A percentile compares a stretch with the other conserved stretches of the same genome.
These are phyloP conservation scores for Drosophila bocki DNA, from an alignment of 1,140 invertebrate genomes.

Conservation along the genomic window DNA sequence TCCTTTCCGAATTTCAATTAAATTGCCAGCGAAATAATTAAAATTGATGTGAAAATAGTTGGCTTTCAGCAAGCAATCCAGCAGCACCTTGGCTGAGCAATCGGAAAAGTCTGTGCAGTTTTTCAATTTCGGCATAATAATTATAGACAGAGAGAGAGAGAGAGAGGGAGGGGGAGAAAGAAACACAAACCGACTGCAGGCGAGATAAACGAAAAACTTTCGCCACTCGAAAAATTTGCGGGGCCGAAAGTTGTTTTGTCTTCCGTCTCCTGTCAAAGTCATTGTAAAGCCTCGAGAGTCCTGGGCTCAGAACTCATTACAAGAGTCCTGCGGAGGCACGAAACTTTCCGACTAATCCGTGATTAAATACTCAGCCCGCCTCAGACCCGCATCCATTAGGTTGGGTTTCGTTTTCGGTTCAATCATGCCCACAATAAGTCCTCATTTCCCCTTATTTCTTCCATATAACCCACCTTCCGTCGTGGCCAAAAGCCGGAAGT, in stretches of 20 bases:
- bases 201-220: constrained; percentile 75
- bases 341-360: constrained; percentile 60
- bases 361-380: constrained; percentile 58
- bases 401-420: constrained; percentile 20
- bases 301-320: constrained; percentile 68
- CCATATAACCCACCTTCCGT: constrained; percentile 11
- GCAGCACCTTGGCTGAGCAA: not conserved
- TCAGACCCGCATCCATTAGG: constrained; percentile 12
- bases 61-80: not conserved
- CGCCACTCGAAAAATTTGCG: constrained; percentile 44
- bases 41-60: constrained; percentile 41
- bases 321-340: constrained; percentile 33
- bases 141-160: constrained; percentile 7
- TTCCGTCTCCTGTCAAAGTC: constrained; percentile 29
- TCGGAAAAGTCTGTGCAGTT: constrained; percentile 21
- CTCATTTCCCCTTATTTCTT: constrained; percentile 10
- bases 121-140: constrained; percentile 40
- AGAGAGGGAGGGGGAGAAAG: not conserved
- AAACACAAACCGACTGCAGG: constrained; percentile 23
- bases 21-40: constrained; percentile 28
- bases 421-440: constrained; percentile 38
- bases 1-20: constrained; percentile 7
- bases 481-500: constrained; percentile 24
- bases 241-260: constrained; percentile 45
- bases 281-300: constrained; percentile 51